phyloP scores from a whole-genome alignment of 2,113 vertebrate genomes.

The Thalassarche chlororhynchos region DNA sequence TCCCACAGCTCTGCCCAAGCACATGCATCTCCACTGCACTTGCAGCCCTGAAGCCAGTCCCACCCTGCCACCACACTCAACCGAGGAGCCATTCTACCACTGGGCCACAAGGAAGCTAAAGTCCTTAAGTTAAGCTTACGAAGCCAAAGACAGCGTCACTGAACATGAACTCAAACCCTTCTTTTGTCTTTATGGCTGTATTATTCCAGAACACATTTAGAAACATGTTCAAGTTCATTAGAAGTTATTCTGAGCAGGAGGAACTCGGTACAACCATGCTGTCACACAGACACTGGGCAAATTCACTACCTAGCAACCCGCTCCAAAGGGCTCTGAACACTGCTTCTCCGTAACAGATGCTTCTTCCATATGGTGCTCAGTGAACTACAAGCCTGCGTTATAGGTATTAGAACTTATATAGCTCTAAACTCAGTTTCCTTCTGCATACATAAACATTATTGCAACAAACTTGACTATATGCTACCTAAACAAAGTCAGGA shows the following conservation, averaged over 20 bases:
- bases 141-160: accelerated
- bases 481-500: not conserved
- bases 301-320: constrained; percentile 12
- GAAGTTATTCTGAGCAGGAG: not conserved
- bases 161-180: not conserved
- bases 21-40: not conserved
- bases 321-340: not conserved
- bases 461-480: not conserved
- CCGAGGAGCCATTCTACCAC: not conserved
- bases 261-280: not conserved
- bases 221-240: not conserved
- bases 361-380: constrained; percentile 20
- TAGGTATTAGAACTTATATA: not conserved
- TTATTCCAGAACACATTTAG: not conserved
- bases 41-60: not conserved
- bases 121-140: not conserved
- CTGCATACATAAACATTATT: not conserved
- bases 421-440: not conserved
- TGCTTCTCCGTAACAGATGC: not conserved
- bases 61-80: not conserved
- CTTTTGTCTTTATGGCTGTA: not conserved
- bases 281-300: not conserved
- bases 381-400: not conserved
- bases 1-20: not conserved
- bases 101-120: not conserved